Base-by-base conservation (phyloP, 2,888 invertebrate genomes). In the Diabrotica balteata region DNA sequence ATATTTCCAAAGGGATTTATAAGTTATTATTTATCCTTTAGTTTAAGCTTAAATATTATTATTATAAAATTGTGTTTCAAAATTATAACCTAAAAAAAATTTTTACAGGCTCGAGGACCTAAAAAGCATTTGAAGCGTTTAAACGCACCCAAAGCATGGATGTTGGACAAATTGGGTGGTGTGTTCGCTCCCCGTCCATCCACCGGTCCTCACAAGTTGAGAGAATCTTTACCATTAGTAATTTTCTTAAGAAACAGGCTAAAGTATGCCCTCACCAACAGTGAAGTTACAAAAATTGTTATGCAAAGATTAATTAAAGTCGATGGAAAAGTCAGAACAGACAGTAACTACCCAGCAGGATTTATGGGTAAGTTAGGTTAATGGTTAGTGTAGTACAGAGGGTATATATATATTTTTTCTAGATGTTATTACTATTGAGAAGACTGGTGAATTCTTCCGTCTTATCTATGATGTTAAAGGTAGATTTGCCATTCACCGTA, bases 111-210 rank as follows among this genome's bases (percentile, higher is more conserved):
- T 87, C 94, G 98, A 86, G 99, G 99, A 86, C 98, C 97, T 57
- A 98, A 97, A 87, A 98, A 98, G 89, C 98, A 98, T 88, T 90
- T 99, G 90, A 99, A 99, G 92, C 97, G 99, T 86, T 90, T 99
- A 82, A 93, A 95, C 85, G 99, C 99, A 69, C 99, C 99, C 9
- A 98, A 97, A 87, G 96, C 98, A 93, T 99, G 99, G 99, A 98
- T 99, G 98, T 91, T 99, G 90, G 98, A 98, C 89, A 99, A 99
- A 87, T 88, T 98, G 80, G 96, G 97, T 75, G 98, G 98, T 83
- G 96, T 95, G 68, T 98, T 96, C 84, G 98, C 99, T 77, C 98
- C 98, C 73, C 92, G 97, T 80, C 98, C 99, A 72, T 95, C 95
- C 83, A 93, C 96, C 75, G 99, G 99, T 68, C 98, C 99, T 69